These are phyloP conservation scores for Acleris sparsana DNA, from an alignment of 2,888 invertebrate species.

Conservation along the genomic window DNA sequence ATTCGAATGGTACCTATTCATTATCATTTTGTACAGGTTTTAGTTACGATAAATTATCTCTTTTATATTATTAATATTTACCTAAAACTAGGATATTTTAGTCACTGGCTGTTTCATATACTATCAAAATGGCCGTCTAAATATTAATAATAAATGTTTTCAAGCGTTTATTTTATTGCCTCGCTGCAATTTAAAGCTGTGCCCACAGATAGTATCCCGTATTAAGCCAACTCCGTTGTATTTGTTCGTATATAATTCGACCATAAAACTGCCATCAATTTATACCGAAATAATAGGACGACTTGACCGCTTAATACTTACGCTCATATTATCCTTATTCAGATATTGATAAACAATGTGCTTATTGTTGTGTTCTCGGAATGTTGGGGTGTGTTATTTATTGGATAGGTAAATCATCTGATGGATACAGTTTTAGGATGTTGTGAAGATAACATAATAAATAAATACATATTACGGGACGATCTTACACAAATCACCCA, in stretches of 20 bases:
- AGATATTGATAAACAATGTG: conserved; percentile 21
- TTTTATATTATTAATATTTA: no score
- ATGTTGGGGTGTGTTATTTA: conserved; percentile 17
- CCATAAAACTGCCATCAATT: conserved; percentile 34
- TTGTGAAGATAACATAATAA: no score
- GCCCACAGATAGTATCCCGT: conserved; percentile 11
- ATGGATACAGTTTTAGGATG: no score
- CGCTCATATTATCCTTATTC: conserved; percentile 28
- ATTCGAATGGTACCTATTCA: no score
- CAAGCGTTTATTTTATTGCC: not conserved
- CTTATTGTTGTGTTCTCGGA: conserved; percentile 10
- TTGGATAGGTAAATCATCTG: not conserved
- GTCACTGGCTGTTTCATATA: no score
- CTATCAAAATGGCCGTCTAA: no score
- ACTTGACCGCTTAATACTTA: conserved; percentile 34
- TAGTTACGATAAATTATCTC: no score
- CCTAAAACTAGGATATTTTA: no score
- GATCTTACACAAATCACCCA: no score
- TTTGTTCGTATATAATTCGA: conserved; percentile 21
- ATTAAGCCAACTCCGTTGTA: conserved; percentile 22
- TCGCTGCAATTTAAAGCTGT: not conserved
- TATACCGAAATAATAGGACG: conserved; percentile 34
- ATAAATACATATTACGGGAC: no score
- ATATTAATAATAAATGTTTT: not conserved
- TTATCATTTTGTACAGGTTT: no score